Evolutionary conservation across 2,113 vertebrate species (phyloP).

Genomic region (Pimephales promelas): DNA sequence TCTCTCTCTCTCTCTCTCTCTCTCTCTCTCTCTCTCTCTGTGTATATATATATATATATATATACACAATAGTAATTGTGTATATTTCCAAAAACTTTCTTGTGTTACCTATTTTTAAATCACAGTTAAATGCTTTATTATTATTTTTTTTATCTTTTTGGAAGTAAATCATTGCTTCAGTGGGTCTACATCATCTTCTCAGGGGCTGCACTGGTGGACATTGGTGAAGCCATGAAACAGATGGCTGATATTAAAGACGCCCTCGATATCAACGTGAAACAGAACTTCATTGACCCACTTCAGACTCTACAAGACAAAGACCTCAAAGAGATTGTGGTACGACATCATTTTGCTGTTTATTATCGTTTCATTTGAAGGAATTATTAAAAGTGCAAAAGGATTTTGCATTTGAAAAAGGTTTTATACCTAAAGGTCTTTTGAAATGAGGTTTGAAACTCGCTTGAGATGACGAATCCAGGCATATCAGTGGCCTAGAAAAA

Average conservation of each 20-base stretch:
- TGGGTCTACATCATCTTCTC: neutral
- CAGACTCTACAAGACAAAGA: slow-evolving; percentile 94
- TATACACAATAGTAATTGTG: neutral
- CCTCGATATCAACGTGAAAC: slow-evolving; percentile 91
- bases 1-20: too few relatives aligned
- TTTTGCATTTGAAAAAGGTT: neutral
- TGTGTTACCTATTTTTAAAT: too few relatives aligned
- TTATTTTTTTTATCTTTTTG: neutral
- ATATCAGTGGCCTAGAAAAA: neutral
- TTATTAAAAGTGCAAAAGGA: neutral
- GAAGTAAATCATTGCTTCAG: neutral
- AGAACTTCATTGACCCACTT: slow-evolving; percentile 92
- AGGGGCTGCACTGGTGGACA: slow-evolving; percentile 85
- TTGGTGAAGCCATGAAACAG: slow-evolving; percentile 91
- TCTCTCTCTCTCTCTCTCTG: too few relatives aligned
- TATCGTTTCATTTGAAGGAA: neutral
- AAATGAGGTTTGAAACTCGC: neutral
- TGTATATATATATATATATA: too few relatives aligned
- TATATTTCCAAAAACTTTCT: too few relatives aligned
- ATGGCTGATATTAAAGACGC: slow-evolving; percentile 94
- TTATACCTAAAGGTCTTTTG: neutral
- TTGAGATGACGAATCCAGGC: neutral
- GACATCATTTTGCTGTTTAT: neutral
- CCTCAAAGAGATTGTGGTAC: slow-evolving; percentile 91
- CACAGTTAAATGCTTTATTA: neutral